Evolutionary conservation across 2,888 invertebrate genomes (phyloP), one percentile per base, ranked within the genome.

Genomic region (Epistrophella euchroma): DNA sequence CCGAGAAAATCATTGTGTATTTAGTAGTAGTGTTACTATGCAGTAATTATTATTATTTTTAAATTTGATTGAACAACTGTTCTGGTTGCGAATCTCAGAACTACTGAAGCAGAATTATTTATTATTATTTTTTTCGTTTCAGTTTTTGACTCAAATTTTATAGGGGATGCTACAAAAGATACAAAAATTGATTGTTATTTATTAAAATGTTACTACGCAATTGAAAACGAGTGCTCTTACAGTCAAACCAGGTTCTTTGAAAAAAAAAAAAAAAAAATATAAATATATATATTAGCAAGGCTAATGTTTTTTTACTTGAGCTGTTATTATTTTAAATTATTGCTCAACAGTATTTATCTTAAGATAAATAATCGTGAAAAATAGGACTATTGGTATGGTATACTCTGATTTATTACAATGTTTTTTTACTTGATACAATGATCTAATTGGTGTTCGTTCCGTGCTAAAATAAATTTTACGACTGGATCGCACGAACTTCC

Each of bases 1-100:
- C 15, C 15, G 52, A 25, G 19, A 35, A 75, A 15, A 66, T 35
- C 68, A 68, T 52, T 55, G 11, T 9, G 22, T 15, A 32, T n/a
- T n/a, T 17, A n/a, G n/a, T n/a, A n/a, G n/a, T n/a, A n/a, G n/a
- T n/a, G n/a, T n/a, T n/a, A n/a, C n/a, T n/a, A n/a, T n/a, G n/a
- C n/a, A n/a, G n/a, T n/a, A n/a, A n/a, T n/a, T 56, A 32, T 10
- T 5, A 32, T 22, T 19, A 9, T 19, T 15, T 22, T 15, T 6
- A 40, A 60, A 13, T 25, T 52, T 7, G 6, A 25, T 15, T 2
- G 13, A 2, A 25, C 11, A 5, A 5, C 13, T 40, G 7, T 43
- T 62, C 40, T 62, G 25, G 0, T 4, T 25, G 25, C 25, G 10
- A 62, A 25, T 25, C 60, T 40, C 4, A 10, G 15, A 62, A 9